These are phyloP conservation scores for Drosophila pallidifrons DNA, from an alignment of 1,140 invertebrate species.

Conservation along the genomic window DNA sequence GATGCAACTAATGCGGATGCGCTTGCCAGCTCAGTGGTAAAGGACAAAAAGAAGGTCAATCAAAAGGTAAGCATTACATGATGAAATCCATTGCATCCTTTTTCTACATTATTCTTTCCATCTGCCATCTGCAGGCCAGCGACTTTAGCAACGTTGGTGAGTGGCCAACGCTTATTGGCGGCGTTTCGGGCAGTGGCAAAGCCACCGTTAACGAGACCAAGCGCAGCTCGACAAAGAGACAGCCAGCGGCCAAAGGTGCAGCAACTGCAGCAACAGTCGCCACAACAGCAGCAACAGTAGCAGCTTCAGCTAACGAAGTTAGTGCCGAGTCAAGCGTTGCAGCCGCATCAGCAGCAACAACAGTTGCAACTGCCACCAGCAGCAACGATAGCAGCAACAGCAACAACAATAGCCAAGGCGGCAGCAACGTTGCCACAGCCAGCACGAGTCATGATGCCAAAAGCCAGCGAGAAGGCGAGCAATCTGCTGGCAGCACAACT, in stretches of 20 bases:
- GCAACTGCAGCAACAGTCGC: conserved; percentile 25
- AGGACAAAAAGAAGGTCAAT: conserved; percentile 88
- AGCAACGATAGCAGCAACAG: conserved; percentile 34
- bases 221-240: conserved; percentile 74
- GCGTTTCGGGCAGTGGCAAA: conserved; percentile 76
- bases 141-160: conserved; percentile 91
- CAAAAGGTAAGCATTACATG: conserved; percentile 86
- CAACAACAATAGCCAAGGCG: conserved; percentile 36
- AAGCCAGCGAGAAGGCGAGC: conserved; percentile 71
- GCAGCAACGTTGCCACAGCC: conserved; percentile 41
- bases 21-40: conserved; percentile 86
- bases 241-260: conserved; percentile 50
- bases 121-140: conserved; percentile 86
- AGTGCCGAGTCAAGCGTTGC: conserved; percentile 14
- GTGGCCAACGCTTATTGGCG: conserved; percentile 90
- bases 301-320: conserved; percentile 24
- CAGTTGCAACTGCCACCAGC: conserved; percentile 19
- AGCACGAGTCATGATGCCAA: conserved; percentile 78
- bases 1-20: conserved; percentile 74
- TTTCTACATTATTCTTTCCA: no score
- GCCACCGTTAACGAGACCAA: conserved; percentile 80
- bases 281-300: conserved; percentile 15
- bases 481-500: conserved; percentile 59
- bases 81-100: not conserved
- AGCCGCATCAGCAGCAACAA: conserved; percentile 5